Percentiles rank a stretch among this genome's conserved stretches.
These are phyloP conservation scores for Papilio aristodemus DNA, from an alignment of 1,140 invertebrate species.

Conservation along the genomic window DNA sequence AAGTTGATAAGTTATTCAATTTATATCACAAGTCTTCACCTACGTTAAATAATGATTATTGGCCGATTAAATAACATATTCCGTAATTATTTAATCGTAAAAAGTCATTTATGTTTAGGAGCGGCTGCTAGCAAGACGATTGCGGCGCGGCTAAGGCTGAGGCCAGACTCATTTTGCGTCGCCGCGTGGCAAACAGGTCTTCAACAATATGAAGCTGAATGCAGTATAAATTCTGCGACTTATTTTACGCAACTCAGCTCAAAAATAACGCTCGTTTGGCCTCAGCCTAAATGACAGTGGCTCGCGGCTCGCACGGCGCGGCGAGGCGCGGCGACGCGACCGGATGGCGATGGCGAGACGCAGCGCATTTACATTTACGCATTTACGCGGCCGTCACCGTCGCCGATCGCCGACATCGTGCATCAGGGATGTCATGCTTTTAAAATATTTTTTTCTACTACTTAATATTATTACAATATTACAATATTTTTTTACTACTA, in stretches of 20 bases:
- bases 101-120: constrained; percentile 1
- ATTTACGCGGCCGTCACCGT: constrained; percentile 32
- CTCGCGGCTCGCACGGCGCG: constrained; percentile 1
- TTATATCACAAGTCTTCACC: neutral
- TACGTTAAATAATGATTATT: constrained; percentile 6
- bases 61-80: neutral
- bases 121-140: neutral
- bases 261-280: too few species aligned
- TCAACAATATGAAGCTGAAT: too few species aligned
- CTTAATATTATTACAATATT: too few species aligned
- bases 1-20: neutral
- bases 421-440: constrained; percentile 2
- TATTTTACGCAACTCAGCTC: too few species aligned
- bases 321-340: constrained; percentile 28
- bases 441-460: neutral
- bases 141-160: too few species aligned
- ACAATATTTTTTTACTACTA: too few species aligned
- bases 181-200: too few species aligned
- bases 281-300: constrained; percentile 19
- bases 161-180: too few species aligned
- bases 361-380: constrained; percentile 34
- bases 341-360: constrained; percentile 31
- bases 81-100: neutral
- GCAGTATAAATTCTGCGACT: too few species aligned
- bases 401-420: constrained; percentile 19